Evolutionary conservation across 2,888 invertebrate species (phyloP).

Genomic region (Nebria salina): DNA sequence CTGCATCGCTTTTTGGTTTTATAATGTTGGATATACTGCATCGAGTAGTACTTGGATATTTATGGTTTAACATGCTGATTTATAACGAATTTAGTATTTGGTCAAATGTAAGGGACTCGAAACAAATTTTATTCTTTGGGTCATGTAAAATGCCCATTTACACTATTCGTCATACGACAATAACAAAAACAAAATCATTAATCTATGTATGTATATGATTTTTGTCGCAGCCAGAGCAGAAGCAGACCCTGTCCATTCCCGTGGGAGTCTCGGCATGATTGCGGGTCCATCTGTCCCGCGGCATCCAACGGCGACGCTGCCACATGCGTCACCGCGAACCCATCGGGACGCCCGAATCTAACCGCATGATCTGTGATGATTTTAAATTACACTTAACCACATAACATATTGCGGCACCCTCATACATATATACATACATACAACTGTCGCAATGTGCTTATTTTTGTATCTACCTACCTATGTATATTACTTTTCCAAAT

Average conservation of each 20-base stretch:
- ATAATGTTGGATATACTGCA: constrained; percentile 1
- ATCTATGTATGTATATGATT: neutral
- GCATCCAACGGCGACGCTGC: constrained; percentile 6
- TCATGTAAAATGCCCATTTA: neutral
- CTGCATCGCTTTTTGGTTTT: constrained; percentile 4
- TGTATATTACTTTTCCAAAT: too few species aligned
- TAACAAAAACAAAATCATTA: constrained; percentile 1
- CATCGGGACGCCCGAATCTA: constrained; percentile 12
- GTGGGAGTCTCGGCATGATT: neutral
- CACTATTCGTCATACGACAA: neutral
- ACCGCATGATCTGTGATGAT: constrained; percentile 56
- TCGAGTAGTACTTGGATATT: neutral
- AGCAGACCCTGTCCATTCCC: neutral
- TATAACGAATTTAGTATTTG: neutral
- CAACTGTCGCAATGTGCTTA: neutral
- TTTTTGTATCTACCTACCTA: too few species aligned
- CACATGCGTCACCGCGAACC: constrained; percentile 16
- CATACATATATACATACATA: neutral
- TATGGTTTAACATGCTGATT: neutral
- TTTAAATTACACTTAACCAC: constrained; percentile 58
- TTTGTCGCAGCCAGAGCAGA: neutral
- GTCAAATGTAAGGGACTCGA: too few species aligned
- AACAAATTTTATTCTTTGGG: neutral
- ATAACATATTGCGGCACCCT: constrained; percentile 55
- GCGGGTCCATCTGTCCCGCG: constrained; percentile 11